Evolutionary conservation across 2,797 vertebrate species (phyloP).

Genomic region (Kryptolebias ocellatus): DNA sequence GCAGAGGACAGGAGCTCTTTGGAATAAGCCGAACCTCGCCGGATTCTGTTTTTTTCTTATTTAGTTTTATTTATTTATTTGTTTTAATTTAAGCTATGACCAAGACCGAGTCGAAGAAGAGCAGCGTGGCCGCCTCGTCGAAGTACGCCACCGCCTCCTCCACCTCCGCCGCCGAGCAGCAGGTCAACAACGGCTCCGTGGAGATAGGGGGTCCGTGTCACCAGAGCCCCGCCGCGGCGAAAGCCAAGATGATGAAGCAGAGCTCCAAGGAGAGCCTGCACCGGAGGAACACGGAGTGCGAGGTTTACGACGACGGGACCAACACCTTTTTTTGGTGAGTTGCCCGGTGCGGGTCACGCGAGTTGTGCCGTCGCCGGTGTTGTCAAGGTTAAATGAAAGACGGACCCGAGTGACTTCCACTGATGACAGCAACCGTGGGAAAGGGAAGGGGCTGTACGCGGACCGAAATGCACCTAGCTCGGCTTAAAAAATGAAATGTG

Average conservation of each 20-base stretch:
- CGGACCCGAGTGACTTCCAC: slow-evolving; percentile 28
- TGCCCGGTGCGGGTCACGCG: not conserved
- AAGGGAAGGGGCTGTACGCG: too few relatives aligned
- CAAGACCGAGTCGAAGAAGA: slow-evolving; percentile 76
- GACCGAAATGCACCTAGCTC: too few relatives aligned
- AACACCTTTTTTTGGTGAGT: slow-evolving; percentile 99
- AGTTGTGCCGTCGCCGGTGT: not conserved
- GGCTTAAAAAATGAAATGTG: too few relatives aligned
- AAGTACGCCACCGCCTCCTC: slow-evolving; percentile 48
- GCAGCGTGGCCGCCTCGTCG: slow-evolving; percentile 45
- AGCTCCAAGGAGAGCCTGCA: slow-evolving; percentile 68
- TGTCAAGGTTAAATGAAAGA: slow-evolving; percentile 69
- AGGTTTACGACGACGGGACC: slow-evolving; percentile 96
- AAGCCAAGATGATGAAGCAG: slow-evolving; percentile 68
- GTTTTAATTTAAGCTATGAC: slow-evolving; percentile 66
- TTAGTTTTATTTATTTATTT: not conserved
- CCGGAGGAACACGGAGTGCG: slow-evolving; percentile 88
- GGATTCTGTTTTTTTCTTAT: not conserved
- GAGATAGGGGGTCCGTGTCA: slow-evolving; percentile 56
- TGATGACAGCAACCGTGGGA: not conserved
- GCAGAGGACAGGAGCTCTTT: slow-evolving; percentile 42
- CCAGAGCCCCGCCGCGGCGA: slow-evolving; percentile 24
- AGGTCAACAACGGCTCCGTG: slow-evolving; percentile 59
- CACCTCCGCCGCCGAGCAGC: slow-evolving; percentile 57
- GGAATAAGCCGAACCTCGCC: slow-evolving; percentile 30